phyloP scores from a whole-genome alignment of 2,113 vertebrate species.

The Peromyscus polionotus region DNA sequence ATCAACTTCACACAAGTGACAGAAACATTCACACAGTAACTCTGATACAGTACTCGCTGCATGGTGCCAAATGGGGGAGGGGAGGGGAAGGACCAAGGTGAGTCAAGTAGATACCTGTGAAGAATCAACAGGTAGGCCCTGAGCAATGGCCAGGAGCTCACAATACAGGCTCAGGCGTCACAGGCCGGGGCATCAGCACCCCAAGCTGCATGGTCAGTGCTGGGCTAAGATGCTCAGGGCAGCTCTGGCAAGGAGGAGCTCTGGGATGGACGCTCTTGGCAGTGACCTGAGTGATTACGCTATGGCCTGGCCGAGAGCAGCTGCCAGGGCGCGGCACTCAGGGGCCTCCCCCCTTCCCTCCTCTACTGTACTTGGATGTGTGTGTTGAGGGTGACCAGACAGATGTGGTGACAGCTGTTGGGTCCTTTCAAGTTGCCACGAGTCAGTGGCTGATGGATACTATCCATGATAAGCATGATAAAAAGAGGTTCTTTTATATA shows the following conservation, averaged over 20 bases:
- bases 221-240: accelerated
- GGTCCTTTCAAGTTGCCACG: background rate
- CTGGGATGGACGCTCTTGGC: accelerated
- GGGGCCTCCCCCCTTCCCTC: background rate
- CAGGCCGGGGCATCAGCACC: background rate
- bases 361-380: accelerated
- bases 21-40: background rate
- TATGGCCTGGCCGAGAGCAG: background rate
- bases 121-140: background rate
- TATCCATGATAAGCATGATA: background rate
- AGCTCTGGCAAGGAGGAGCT: background rate
- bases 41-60: too few relatives aligned
- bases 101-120: background rate
- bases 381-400: background rate
- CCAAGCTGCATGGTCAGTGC: accelerated
- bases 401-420: background rate
- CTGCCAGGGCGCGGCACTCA: too few relatives aligned
- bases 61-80: accelerated
- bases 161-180: accelerated
- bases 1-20: background rate
- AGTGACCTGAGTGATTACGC: accelerated
- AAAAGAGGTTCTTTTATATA: background rate
- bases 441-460: background rate
- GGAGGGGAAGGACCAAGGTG: accelerated
- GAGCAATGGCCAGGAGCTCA: background rate